Base-by-base conservation (phyloP, 2,113 vertebrate genomes). In the Corythaeola cristata region DNA sequence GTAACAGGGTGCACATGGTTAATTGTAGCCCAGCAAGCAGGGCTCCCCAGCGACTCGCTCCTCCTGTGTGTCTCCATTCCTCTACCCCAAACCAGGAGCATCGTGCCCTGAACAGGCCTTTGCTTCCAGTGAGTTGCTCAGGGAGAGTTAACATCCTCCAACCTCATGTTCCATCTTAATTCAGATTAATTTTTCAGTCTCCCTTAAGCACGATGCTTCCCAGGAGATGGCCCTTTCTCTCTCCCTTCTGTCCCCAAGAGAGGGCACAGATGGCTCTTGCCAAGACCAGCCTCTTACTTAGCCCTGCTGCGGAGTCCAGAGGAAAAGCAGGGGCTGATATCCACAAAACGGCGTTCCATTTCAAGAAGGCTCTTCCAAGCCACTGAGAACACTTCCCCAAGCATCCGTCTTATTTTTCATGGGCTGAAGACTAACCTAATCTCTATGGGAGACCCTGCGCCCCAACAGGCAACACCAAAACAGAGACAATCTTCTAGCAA, bases 1-100 rank as follows among this genome's bases (percentile, higher is more conserved):
- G 20, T 7, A 64, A 59, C 1, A 1, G 18, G 23, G 32, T 0
- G 0, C 41, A 52, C 1, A 0, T 0, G 0, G 33, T 30, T 50
- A 58, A 58, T 0, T 15, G 37, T 22, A 69, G 71, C 28, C 33
- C 12, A 58, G 47, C 44, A 75, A 58, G 69, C 30, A 19, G 24
- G 14, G 39, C 41, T 85, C 12, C 69, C 24, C 33, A 20, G 12
- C 12, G 30, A 49, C 32, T 11, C 0, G 0, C 45, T 86, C n/a
- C 39, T 71, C 20, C 78, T 49, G 69, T 11, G 23, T 3, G 11
- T 4, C 63, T 77, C 41, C 35, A 64, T 19, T 64, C 10, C n/a
- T 9, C 52, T 13, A 35, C 6, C 33, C 49, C 67, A 44, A 30
- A 50, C 15, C 30, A 85, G 28, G 6, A 89, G 16, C 52, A 52